phyloP scores from a whole-genome alignment of 37 sponge, comb jelly and placozoan species.

The Aplysina aerophoba region DNA sequence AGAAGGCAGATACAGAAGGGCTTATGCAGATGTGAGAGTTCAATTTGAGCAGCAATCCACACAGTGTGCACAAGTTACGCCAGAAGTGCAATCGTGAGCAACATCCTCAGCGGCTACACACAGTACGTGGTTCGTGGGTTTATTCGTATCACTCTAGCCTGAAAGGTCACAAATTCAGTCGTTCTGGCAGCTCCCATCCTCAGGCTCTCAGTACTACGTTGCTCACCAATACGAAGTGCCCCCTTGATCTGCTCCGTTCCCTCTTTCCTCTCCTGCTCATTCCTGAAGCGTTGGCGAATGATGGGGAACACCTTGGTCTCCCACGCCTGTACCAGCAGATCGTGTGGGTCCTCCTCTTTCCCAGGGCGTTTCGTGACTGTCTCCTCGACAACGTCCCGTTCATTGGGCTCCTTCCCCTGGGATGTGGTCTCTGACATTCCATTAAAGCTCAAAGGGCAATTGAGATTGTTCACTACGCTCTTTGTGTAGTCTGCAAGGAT shows the following conservation, averaged over 20 bases:
- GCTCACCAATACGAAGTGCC: slow-evolving; percentile 84
- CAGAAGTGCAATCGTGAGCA: no score
- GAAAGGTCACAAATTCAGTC: no score
- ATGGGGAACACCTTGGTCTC: slow-evolving; percentile 96
- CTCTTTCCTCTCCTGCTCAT: slow-evolving; percentile 90
- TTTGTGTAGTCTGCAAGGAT: slow-evolving; percentile 10
- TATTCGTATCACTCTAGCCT: not conserved
- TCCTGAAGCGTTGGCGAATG: slow-evolving; percentile 89
- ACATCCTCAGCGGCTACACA: no score
- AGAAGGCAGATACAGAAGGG: no score
- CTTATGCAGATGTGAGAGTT: no score
- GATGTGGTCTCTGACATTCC: slow-evolving; percentile 74
- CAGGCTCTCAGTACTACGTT: no score
- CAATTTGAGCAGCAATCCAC: no score
- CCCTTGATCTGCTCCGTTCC: slow-evolving; percentile 97
- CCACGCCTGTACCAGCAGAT: slow-evolving; percentile 95
- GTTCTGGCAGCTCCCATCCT: no score
- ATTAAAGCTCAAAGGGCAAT: slow-evolving; percentile 44
- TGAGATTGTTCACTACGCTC: not conserved
- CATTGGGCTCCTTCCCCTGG: slow-evolving; percentile 63
- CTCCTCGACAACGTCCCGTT: slow-evolving; percentile 59
- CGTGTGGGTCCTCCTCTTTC: slow-evolving; percentile 81
- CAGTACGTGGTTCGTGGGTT: no score
- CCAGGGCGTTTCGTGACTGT: slow-evolving; percentile 22
- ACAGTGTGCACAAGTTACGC: no score